These are phyloP conservation scores for Forbesichthys agassizii DNA, from an alignment of 2,113 vertebrate species.

Conservation along the genomic window DNA sequence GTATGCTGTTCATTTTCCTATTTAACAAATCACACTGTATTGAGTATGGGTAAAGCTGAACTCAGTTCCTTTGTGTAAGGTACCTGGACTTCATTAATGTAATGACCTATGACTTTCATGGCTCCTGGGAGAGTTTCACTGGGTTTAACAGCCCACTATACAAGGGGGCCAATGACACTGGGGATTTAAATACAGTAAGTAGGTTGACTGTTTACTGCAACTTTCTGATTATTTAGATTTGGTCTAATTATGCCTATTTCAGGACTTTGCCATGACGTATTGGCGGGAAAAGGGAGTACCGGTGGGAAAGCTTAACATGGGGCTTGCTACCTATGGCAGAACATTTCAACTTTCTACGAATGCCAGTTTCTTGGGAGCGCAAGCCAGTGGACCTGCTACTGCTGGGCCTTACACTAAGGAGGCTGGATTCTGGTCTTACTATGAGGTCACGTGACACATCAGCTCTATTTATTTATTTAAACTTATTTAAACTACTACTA, in stretches of 20 bases:
- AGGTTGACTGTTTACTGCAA: conserved; percentile 34
- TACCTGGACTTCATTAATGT: conserved; percentile 81
- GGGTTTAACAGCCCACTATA: conserved; percentile 84
- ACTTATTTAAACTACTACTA: neutral
- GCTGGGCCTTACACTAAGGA: conserved; percentile 80
- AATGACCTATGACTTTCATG: conserved; percentile 86
- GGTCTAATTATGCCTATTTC: too few relatives aligned
- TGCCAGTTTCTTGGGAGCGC: conserved; percentile 63
- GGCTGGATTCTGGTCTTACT: conserved; percentile 84
- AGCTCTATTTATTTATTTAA: neutral
- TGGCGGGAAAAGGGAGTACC: conserved; percentile 80
- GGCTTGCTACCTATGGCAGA: conserved; percentile 81
- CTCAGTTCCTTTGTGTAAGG: conserved; percentile 43
- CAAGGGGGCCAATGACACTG: conserved; percentile 44
- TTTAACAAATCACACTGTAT: too few relatives aligned
- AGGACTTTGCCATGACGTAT: conserved; percentile 81
- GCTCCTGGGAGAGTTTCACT: conserved; percentile 77
- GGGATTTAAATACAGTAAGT: conserved; percentile 4
- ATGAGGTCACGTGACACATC: conserved; percentile 71
- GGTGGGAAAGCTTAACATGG: conserved; percentile 81
- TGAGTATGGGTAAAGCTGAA: too few relatives aligned
- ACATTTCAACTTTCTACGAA: conserved; percentile 75
- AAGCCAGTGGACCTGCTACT: conserved; percentile 72
- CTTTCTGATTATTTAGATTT: too few relatives aligned
- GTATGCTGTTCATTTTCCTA: conserved; percentile 59